Percentiles rank a stretch among this genome's conserved stretches.
Evolutionary conservation across 2,797 vertebrate species (phyloP).

Genomic region (Amblyraja radiata): DNA sequence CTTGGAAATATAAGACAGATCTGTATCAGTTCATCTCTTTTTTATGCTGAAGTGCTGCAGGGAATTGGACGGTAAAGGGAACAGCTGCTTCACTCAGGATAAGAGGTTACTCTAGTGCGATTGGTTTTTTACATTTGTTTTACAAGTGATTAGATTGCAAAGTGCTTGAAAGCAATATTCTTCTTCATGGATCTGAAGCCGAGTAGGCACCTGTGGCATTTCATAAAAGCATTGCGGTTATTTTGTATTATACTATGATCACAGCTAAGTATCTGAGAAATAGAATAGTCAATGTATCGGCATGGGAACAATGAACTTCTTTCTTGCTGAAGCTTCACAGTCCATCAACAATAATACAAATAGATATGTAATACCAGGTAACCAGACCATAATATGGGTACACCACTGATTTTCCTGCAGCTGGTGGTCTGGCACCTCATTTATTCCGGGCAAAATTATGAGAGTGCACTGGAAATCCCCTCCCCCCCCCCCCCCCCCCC

Average conservation of each 20-base stretch:
- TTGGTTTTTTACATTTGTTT: background rate
- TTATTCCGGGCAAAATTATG: too few relatives aligned
- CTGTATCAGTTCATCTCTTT: conserved; percentile 38
- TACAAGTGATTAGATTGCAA: background rate
- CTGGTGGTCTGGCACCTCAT: too few relatives aligned
- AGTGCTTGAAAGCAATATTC: background rate
- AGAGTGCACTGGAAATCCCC: too few relatives aligned
- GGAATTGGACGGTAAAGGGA: background rate
- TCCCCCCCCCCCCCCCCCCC: too few relatives aligned
- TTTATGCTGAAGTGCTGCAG: background rate
- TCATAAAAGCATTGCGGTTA: background rate
- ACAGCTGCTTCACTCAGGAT: background rate
- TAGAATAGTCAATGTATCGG: background rate
- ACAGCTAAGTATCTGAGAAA: background rate
- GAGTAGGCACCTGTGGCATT: background rate
- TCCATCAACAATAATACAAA: too few relatives aligned
- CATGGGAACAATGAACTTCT: too few relatives aligned
- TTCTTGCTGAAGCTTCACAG: too few relatives aligned
- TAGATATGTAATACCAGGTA: too few relatives aligned
- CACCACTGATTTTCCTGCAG: too few relatives aligned
- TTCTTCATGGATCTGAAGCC: background rate
- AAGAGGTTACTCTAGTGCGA: background rate
- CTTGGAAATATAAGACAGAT: background rate
- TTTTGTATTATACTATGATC: background rate
- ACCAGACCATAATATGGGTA: too few relatives aligned